Conservation (phyloP, 2,888 invertebrate genomes). For the Labia minor region DNA sequence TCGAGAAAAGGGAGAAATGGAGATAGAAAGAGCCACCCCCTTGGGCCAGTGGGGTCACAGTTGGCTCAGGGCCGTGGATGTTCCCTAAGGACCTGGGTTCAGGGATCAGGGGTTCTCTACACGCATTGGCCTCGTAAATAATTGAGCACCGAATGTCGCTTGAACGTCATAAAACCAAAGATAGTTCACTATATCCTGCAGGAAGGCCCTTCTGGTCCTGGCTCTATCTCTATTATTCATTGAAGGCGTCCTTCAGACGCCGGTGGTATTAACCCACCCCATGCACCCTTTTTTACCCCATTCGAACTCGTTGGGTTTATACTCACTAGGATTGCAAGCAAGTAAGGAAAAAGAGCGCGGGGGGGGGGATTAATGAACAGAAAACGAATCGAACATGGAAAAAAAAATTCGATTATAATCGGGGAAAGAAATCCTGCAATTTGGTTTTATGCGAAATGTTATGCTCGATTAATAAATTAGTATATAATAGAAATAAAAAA, state of each 20-base stretch:
- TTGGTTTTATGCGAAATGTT: too few species aligned
- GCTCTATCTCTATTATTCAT: conserved; percentile 5
- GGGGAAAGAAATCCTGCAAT: too few species aligned
- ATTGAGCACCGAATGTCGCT: conserved; percentile 13
- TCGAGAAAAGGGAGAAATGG: not conserved
- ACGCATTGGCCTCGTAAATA: conserved; percentile 4
- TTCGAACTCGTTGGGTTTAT: not conserved
- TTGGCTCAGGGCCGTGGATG: conserved; percentile 2
- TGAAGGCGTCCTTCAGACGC: not conserved
- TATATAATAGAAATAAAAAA: too few species aligned
- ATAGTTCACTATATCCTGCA: conserved; percentile 5
- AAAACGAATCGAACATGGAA: too few species aligned
- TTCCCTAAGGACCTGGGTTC: not conserved
- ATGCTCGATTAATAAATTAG: too few species aligned
- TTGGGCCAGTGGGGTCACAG: not conserved
- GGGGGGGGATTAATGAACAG: too few species aligned
- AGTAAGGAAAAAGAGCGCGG: too few species aligned
- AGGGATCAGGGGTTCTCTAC: not conserved
- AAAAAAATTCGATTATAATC: too few species aligned
- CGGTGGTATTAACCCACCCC: not conserved
- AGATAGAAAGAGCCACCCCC: not conserved
- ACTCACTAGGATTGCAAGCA: too few species aligned
- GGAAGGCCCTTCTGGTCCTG: not conserved
- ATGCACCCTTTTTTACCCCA: not conserved
- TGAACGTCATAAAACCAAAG: conserved; percentile 7